Evolutionary conservation across 2,113 vertebrate species (phyloP).

Genomic region (Calidris pugnax): DNA sequence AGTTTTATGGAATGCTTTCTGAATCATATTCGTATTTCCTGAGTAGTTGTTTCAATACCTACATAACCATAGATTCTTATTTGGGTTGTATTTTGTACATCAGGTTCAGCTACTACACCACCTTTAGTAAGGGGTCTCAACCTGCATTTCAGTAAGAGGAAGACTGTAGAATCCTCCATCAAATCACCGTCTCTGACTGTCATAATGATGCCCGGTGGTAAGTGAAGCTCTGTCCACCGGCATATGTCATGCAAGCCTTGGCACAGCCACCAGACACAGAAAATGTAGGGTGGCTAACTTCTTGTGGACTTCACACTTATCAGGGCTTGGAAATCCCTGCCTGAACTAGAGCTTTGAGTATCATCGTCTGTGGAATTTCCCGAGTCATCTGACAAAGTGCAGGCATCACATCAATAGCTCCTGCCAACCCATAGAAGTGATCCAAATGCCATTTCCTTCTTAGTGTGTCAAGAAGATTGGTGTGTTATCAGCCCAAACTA

Average conservation of each 20-base stretch:
- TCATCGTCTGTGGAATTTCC: background rate
- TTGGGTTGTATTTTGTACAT: background rate
- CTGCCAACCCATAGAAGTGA: constrained; percentile 12
- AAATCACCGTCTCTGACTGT: background rate
- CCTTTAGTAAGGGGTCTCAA: background rate
- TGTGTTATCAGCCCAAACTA: background rate
- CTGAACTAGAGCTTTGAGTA: background rate
- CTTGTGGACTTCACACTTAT: background rate
- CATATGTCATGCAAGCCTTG: background rate
- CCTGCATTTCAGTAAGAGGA: background rate
- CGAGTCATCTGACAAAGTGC: constrained; percentile 26
- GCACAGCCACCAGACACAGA: background rate
- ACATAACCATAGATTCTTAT: background rate
- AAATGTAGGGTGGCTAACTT: background rate
- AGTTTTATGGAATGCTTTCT: background rate
- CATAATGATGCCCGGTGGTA: background rate
- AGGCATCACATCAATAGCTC: constrained; percentile 19
- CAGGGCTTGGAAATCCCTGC: constrained; percentile 23
- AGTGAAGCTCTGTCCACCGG: background rate
- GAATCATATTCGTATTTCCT: background rate
- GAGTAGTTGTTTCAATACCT: background rate
- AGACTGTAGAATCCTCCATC: background rate
- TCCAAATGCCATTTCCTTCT: constrained; percentile 9
- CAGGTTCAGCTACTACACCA: background rate
- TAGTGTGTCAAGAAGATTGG: constrained; percentile 13